Percentiles rank a stretch among this genome's conserved stretches.
These are phyloP conservation scores for Holothuria glaberrima DNA, from an alignment of 35 echinoderm and acorn worm genomes.

Conservation along the genomic window DNA sequence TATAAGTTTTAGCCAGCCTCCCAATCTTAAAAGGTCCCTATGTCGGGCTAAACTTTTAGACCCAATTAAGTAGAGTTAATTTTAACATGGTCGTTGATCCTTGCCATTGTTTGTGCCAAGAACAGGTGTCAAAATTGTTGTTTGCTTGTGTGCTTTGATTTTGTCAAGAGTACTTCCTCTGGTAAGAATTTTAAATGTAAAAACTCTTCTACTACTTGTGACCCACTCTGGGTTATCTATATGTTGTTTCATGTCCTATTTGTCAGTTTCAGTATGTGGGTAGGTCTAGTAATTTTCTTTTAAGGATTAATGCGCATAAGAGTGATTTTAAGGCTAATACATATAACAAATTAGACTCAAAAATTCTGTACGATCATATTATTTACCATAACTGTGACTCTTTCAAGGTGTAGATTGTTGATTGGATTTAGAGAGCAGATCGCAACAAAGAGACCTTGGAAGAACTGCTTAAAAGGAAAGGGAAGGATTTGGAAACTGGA, in stretches of 20 bases:
- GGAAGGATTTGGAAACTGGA: too few relatives aligned
- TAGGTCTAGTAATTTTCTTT: not conserved
- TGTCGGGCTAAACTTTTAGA: not conserved
- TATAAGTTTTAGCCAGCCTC: not conserved
- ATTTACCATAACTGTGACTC: not conserved
- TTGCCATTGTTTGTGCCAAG: not conserved
- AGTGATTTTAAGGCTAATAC: not conserved
- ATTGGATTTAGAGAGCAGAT: too few relatives aligned
- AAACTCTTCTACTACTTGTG: not conserved
- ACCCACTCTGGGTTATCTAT: not conserved
- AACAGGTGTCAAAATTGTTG: slow-evolving; percentile 4
- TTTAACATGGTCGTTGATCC: not conserved
- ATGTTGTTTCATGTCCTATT: slow-evolving; percentile 5
- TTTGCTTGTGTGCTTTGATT: not conserved
- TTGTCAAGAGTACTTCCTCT: not conserved
- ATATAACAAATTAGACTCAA: not conserved
- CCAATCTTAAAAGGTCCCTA: slow-evolving; percentile 15
- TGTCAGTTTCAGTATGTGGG: slow-evolving; percentile 12
- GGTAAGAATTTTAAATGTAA: not conserved
- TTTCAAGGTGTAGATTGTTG: not conserved
- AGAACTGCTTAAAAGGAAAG: too few relatives aligned
- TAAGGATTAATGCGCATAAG: not conserved
- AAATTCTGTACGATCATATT: not conserved
- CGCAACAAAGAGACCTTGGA: too few relatives aligned
- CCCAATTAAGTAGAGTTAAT: not conserved